Evolutionary conservation across 2,797 vertebrate species (phyloP), one percentile per base, ranked within the genome.

Genomic region (Takifugu rubripes): DNA sequence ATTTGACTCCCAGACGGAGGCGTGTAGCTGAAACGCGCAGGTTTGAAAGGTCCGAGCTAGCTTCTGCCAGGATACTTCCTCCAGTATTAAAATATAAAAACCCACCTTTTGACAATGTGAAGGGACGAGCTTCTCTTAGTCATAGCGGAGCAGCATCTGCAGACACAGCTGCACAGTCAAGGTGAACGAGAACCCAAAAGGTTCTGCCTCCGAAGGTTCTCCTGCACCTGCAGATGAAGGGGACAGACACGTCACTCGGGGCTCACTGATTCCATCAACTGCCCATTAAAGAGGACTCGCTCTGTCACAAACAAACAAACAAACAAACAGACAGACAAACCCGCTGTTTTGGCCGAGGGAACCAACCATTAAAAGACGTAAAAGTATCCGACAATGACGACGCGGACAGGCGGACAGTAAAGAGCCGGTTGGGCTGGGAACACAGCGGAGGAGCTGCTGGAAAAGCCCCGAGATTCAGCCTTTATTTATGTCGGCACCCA

Each of bases 81-180:
- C n/a, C n/a, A n/a, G n/a, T n/a, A n/a, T n/a, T n/a, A n/a, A n/a
- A n/a, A n/a, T n/a, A n/a, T n/a, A n/a, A n/a, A 47, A 51, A 29
- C 26, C 31, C n/a, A 89, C 87, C 85, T 86, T 83, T 88, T 85
- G 56, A 84, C 80, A 62, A 82, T 73, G 66, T 85, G 84, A 55
- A 78, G 74, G 83, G 79, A 85, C 0, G 64, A 61, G 49, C 70
- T 74, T 74, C 82, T 85, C 61, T 83, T 76, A 61, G 70, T 84
- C 87, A 88, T 87, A 78, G 66, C 78, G 70, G 70, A 78, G 74
- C 70, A 72, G 68, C 68, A 63, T 69, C 66, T 74, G 63, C 53
- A 62, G 42, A 66, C 54, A 52, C 68, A 70, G 74, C 65, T 75
- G 69, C 61, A 54, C 71, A 51, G 54, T 54, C 49, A 65, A n/a